Evolutionary conservation across 2,797 vertebrate species (phyloP), one percentile per base, ranked within the genome.

Genomic region (Loriculus beryllinus): DNA sequence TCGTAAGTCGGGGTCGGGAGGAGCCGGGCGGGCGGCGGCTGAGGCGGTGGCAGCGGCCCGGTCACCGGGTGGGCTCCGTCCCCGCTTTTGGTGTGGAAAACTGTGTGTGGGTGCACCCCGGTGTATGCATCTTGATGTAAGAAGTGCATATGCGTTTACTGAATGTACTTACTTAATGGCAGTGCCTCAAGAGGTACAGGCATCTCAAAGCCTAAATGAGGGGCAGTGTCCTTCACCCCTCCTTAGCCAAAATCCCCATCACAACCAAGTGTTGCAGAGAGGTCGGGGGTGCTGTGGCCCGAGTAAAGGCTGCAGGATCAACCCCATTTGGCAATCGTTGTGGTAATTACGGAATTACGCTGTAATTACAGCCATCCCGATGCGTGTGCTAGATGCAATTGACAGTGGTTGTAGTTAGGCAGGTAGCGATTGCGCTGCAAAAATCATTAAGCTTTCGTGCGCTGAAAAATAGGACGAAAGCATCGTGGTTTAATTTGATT

Each of bases 111-210:
- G 3, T 12, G 20, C 64, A 1, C 5, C 22, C 67, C n/a, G 14
- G 2, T 15, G 3, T 6, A 0, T 2, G 1, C 8, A 15, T 6
- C 47, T n/a, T 6, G 2, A 1, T 3, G 8, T 13, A 28, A 6
- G 8, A 0, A 12, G 49, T 1, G 29, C 29, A 0, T 25, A 0
- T 10, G 2, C 1, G 6, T 42, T 37, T 31, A 11, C 22, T 3
- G 29, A 2, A 3, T 10, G 1, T 9, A 7, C 45, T 28, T 5
- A 0, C 2, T 43, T 26, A 8, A 67, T 15, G 78, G 40, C 60
- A 92, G 82, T 6, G 65, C 54, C 91, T 71, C 68, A 0, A 2
- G 57, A 60, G n/a, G 45, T 59, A 2, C 9, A 3, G 75, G 57
- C 6, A 22, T 1, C 21, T 71, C 76, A 9, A n/a, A 90, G 6